Base-by-base conservation (phyloP, 2,113 vertebrate genomes). In the Pogonocichla stellata region DNA sequence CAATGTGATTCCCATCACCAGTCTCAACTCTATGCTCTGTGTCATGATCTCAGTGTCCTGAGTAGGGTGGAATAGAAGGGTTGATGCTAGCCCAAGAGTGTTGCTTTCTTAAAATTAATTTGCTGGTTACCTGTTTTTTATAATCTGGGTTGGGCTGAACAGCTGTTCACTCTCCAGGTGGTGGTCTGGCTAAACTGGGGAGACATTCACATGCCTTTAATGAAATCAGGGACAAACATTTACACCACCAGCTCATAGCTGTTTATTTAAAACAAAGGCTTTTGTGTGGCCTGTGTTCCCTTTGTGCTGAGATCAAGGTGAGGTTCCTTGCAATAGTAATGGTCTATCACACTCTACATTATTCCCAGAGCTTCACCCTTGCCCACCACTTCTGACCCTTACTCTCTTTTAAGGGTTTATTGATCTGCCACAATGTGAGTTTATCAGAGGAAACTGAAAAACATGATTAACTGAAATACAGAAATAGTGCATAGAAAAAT, bases 1-100 rank as follows among this genome's bases (percentile, higher is more conserved):
- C 8, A 40, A 0, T 28, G 12, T 67, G 17, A 24, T 28, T 80
- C 17, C 4, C 3, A 23, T 47, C 48, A 28, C 11, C 0, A 1
- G 8, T 48, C 5, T 58, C 13, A 62, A 10, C 26, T 2, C 18
- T 22, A 24, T 33, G 13, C 10, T 45, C 3, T 14, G 28, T 19
- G 9, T 73, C 24, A 38, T 0, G 2, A 33, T 28, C 10, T 81
- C 26, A 17, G 13, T 53, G 14, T 29, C 19, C 8, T 17, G 8
- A 31, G 5, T 22, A 3, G 26, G 29, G 61, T 47, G 19, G n/a
- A 66, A 33, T 6, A 24, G 16, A 19, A 60, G 4, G 5, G 7
- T 13, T 69, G 25, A 28, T 34, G 4, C 2, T 24, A 78, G 11
- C 24, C 47, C 9, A 78, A 31, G 13, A 3, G 7, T 3, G 0